Base-by-base conservation (phyloP, 2,888 invertebrate genomes). In the Cheilosia grossa region DNA sequence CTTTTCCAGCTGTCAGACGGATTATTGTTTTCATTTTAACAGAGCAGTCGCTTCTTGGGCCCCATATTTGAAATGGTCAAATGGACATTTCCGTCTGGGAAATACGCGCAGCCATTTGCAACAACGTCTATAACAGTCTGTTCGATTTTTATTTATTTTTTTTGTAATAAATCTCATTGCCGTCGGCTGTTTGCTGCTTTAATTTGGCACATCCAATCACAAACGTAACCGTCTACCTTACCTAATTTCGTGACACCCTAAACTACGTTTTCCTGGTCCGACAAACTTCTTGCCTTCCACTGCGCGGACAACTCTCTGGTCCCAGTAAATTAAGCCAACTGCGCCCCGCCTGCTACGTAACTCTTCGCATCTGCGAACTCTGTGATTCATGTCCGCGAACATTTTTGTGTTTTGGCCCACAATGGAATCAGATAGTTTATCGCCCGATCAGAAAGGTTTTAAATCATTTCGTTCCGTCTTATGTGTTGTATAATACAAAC, bases 371-470 rank as follows among this genome's bases (percentile, higher is more conserved):
- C 80, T 85, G 80, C 37, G 37, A 67, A 75, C 51, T 37, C 75
- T 72, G 85, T 67, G 75, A 75, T 72, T 72, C 74, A 75, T 75
- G 83, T 74, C 54, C 61, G 73, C 61, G 54, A 56, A 78, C 27
- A 73, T 77, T 73, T 82, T 54, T 73, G 69, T 69, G 61, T 44
- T 81, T 80, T 81, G 75, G 80, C 69, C 81, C 85, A 81, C 85
- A 85, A 85, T 85, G 85, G 77, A 77, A 85, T 85, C 85, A 81
- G 85, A 85, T 85, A 81, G 72, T 85, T 81, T 81, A 85, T 85
- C 85, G 81, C 37, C 44, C 40, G 75, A 85, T 85, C 85, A 85
- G 85, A 81, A 85, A 85, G 80, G 85, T 77, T 85, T 85, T 85
- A 85, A 85, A 85, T 85, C 85, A 85, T 85, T 85, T 81, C 81